Percentiles rank a stretch among this genome's conserved stretches.
Evolutionary conservation across 1,140 invertebrate species (phyloP).

Genomic region (Phocides pigmalion): DNA sequence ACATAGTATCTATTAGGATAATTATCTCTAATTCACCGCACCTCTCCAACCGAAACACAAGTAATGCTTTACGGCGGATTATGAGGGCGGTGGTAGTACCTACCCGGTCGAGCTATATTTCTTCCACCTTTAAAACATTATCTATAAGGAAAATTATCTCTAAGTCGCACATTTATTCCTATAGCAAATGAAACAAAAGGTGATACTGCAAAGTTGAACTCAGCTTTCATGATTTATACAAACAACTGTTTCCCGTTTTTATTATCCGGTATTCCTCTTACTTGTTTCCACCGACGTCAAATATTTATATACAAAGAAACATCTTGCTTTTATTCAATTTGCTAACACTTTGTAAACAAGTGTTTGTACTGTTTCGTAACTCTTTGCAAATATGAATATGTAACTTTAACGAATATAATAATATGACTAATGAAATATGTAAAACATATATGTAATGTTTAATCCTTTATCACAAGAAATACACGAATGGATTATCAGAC

Average conservation of each 20-base stretch:
- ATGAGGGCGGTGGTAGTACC: too few species aligned
- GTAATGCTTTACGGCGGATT: too few species aligned
- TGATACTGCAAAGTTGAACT: constrained; percentile 53
- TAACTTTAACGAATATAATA: too few species aligned
- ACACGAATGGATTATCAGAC: too few species aligned
- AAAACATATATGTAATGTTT: too few species aligned
- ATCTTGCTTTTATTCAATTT: constrained; percentile 2
- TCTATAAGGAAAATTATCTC: constrained; percentile 7
- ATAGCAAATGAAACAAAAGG: constrained; percentile 57
- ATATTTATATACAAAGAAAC: not conserved
- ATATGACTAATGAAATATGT: too few species aligned
- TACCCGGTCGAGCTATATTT: too few species aligned
- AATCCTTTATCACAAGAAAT: too few species aligned
- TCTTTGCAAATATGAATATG: constrained; percentile 43
- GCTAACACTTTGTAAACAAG: not conserved
- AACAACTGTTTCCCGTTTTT: constrained; percentile 58
- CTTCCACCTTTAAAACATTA: too few species aligned
- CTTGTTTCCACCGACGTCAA: constrained; percentile 20
- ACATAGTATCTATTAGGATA: too few species aligned
- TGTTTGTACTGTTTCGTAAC: constrained; percentile 37
- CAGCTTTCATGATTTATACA: constrained; percentile 68
- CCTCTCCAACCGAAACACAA: too few species aligned
- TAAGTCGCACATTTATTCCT: constrained; percentile 52
- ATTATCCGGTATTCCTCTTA: constrained; percentile 45
- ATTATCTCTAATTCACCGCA: too few species aligned